Percentiles rank a stretch among this genome's conserved stretches.
Evolutionary conservation across 2,888 invertebrate genomes (phyloP).

Genomic region (Pseudococcus longispinus): DNA sequence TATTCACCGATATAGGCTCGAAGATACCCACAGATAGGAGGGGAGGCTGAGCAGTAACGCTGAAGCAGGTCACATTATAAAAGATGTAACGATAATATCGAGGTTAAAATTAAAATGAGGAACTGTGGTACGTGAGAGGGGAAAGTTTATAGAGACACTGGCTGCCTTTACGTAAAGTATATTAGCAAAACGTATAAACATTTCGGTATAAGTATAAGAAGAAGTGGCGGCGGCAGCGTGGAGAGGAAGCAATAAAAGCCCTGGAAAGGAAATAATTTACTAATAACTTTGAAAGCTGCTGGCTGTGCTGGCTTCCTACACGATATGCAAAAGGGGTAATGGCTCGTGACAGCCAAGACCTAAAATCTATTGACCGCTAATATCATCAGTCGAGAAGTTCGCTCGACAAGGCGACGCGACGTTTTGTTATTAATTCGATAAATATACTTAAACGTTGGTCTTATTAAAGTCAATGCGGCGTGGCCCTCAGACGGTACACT

Average conservation of each 20-base stretch:
- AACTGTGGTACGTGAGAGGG: not conserved
- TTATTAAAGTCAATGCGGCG: not conserved
- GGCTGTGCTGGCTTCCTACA: not conserved
- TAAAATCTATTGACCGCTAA: conserved; percentile 22
- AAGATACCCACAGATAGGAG: not conserved
- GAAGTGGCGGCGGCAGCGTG: not conserved
- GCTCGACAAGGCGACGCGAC: not conserved
- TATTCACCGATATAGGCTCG: not conserved
- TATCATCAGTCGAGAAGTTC: not conserved
- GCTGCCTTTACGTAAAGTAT: not conserved
- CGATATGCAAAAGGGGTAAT: not conserved
- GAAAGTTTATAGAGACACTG: not conserved
- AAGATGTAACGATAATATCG: not conserved
- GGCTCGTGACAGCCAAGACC: conserved; percentile 4
- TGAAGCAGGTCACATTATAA: not conserved
- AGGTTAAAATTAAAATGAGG: not conserved
- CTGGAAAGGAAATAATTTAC: conserved; percentile 8
- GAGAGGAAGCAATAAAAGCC: not conserved
- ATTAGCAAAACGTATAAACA: not conserved
- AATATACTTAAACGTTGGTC: not conserved
- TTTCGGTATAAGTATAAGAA: not conserved
- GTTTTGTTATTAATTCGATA: conserved; percentile 7
- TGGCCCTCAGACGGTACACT: not conserved
- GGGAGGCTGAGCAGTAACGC: not conserved
- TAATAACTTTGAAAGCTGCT: conserved; percentile 7